phyloP scores from a whole-genome alignment of 92 coral and sea anemone genomes.

The Heteractis magnifica region DNA sequence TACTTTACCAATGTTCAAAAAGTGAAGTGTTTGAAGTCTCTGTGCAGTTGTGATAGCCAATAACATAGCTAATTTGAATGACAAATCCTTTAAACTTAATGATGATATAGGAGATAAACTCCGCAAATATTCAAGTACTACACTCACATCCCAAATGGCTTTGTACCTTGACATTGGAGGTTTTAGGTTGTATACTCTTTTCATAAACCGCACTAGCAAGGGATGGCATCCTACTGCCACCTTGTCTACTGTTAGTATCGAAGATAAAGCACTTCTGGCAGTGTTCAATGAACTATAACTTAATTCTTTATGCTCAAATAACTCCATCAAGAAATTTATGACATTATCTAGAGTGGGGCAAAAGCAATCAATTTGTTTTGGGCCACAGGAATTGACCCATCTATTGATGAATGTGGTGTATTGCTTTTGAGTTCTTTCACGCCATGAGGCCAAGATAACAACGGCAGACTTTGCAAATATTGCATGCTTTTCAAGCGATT shows the following conservation, averaged over 20 bases:
- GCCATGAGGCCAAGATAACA: conserved; percentile 59
- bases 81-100: conserved; percentile 2
- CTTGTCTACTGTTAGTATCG: conserved; percentile 15
- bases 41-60: conserved; percentile 34
- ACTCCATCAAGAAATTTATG: conserved; percentile 23
- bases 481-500: conserved; percentile 34
- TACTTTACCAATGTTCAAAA: conserved; percentile 39
- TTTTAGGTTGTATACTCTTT: conserved; percentile 3
- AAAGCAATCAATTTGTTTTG: conserved; percentile 42
- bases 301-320: not conserved
- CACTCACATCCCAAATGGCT: conserved; percentile 33
- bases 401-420: conserved; percentile 49
- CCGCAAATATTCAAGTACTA: conserved; percentile 34
- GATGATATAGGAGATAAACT: not conserved
- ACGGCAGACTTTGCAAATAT: conserved; percentile 48
- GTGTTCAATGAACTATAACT: conserved; percentile 38
- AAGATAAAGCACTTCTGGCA: conserved; percentile 33
- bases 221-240: conserved; percentile 25
- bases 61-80: conserved; percentile 28
- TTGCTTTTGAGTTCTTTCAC: conserved; percentile 56
- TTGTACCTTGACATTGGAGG: conserved; percentile 31
- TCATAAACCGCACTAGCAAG: conserved; percentile 18
- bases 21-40: conserved; percentile 44
- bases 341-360: conserved; percentile 32
- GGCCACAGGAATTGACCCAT: conserved; percentile 52